Evolutionary conservation across 2,888 invertebrate species (phyloP).

Genomic region (Hypsopygia costalis): DNA sequence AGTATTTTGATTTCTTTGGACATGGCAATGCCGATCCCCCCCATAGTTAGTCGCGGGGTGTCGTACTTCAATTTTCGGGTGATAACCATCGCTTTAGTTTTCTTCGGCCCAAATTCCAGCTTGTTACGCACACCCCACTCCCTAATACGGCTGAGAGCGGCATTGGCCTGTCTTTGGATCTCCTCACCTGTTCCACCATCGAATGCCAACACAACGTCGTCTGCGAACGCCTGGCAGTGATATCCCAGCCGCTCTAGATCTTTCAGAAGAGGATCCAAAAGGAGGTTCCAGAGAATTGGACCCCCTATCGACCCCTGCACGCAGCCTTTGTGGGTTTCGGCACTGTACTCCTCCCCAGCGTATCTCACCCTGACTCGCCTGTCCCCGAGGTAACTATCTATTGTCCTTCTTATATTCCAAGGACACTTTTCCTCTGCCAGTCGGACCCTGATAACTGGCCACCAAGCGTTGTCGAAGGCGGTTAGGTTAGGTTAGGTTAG

Average conservation of each 20-base stretch:
- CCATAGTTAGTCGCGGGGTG: background rate
- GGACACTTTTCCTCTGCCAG: background rate
- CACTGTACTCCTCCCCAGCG: background rate
- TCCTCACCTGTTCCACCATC: background rate
- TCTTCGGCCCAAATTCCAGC: constrained; percentile 12
- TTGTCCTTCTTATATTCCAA: background rate
- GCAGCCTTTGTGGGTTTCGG: constrained; percentile 10
- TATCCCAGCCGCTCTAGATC: background rate
- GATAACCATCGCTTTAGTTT: constrained; percentile 1
- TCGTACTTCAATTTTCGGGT: constrained; percentile 1
- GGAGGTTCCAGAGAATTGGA: constrained; percentile 15
- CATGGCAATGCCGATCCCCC: background rate
- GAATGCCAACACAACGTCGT: constrained; percentile 10
- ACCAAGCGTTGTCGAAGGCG: constrained; percentile 5
- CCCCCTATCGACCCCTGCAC: constrained; percentile 18
- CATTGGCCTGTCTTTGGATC: constrained; percentile 6
- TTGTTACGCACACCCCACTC: constrained; percentile 14
- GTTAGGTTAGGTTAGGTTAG: too few relatives aligned
- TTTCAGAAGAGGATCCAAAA: constrained; percentile 11
- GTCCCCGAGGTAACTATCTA: background rate
- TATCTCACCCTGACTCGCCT: background rate
- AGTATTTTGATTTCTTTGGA: background rate
- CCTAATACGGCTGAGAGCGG: constrained; percentile 9
- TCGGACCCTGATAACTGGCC: background rate
- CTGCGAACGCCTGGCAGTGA: constrained; percentile 15